These are phyloP conservation scores for Eubasilissa regina DNA, from an alignment of 1,140 invertebrate genomes.

Conservation along the genomic window DNA sequence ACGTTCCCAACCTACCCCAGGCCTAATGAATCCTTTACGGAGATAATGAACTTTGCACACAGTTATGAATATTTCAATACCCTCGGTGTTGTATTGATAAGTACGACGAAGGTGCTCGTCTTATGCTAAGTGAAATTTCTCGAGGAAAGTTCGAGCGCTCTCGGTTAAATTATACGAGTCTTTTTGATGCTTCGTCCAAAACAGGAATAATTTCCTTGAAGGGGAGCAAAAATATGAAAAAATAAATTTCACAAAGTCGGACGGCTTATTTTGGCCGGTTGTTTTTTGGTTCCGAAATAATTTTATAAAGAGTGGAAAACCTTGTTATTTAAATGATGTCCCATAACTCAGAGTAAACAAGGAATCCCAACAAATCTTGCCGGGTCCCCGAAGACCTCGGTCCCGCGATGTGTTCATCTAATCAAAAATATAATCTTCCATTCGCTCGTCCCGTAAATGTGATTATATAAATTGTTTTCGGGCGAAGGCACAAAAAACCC, in stretches of 20 bases:
- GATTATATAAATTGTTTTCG: constrained; percentile 61
- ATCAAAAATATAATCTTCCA: constrained; percentile 61
- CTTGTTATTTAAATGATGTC: constrained; percentile 47
- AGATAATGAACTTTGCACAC: constrained; percentile 59
- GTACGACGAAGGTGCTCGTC: neutral
- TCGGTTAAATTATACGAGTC: no score
- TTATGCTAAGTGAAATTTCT: constrained; percentile 21
- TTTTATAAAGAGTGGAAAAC: constrained; percentile 47
- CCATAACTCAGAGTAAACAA: constrained; percentile 56
- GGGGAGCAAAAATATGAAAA: neutral
- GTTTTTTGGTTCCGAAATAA: constrained; percentile 38
- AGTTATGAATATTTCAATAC: constrained; percentile 59
- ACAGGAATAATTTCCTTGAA: no score
- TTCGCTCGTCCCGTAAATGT: constrained; percentile 58
- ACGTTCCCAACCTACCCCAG: constrained; percentile 35
- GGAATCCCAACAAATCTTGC: constrained; percentile 55
- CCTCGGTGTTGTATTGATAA: constrained; percentile 9
- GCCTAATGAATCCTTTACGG: constrained; percentile 57
- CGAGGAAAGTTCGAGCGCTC: neutral
- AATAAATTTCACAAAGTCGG: neutral
- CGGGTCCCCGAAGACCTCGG: constrained; percentile 29
- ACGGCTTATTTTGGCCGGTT: neutral
- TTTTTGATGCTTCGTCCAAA: no score
- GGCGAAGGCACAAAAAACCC: constrained; percentile 50
- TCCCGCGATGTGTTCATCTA: constrained; percentile 58